Base-by-base conservation (phyloP, 2,113 vertebrate species). In the Centropus unirufus region DNA sequence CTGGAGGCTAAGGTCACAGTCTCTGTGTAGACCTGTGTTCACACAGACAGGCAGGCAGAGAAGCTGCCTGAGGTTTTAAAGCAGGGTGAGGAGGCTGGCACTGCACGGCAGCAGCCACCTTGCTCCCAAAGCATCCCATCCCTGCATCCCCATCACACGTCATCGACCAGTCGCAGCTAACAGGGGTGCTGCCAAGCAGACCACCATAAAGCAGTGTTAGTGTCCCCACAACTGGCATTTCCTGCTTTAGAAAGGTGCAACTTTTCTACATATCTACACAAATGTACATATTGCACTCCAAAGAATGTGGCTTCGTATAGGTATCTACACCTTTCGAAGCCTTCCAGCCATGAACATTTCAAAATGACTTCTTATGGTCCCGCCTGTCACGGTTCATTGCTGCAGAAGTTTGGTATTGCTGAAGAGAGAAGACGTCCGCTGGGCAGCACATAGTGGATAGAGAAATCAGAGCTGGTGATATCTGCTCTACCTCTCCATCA, bases 41-140 rank as follows among this genome's bases (percentile, higher is more conserved):
- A 13, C 2, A 39, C 22, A 4, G 9, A 63, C 15, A 51, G 22
- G 32, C 1, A 30, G 20, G 36, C 0, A 0, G 51, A 44, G 61
- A 52, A 67, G 44, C 32, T 67, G 8, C 46, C 22, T 23, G 32
- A 40, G 39, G 39, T 54, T 54, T 34, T n/a, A 46, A 34, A 68
- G 78, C 54, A 54, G 46, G 51, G 19, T 14, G 36, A 13, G 3
- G 54, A 68, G 42, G 34, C 42, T 8, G 40, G 32, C 19, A n/a
- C 49, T 27, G 40, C 29, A 24, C 49, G 32, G 49, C 55, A 51
- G 51, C 42, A 36, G 32, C 9, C 9, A 15, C 32, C 23, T 58
- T 0, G 4, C 36, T 67, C 36, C 61, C 10, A 32, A 42, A n/a
- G 11, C 9, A 36, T 52, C 63, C 63, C 64, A 32, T 1, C 30